Conservation (phyloP, 2,888 invertebrate species). For the Lycocerus yunnanus region DNA sequence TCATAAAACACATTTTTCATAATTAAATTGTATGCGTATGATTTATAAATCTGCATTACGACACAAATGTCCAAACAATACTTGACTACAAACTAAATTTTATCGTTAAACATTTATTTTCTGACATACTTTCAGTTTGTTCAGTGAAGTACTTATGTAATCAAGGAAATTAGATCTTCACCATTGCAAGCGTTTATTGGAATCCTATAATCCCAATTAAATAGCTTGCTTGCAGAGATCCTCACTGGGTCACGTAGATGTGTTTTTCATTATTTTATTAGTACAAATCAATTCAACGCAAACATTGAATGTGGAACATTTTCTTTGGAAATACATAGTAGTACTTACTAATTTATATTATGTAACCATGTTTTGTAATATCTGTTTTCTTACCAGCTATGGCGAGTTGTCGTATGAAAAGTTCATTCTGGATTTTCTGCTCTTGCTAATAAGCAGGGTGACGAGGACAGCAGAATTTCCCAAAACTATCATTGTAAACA, state of each 20-base stretch:
- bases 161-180: constrained; percentile 17
- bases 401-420: constrained; percentile 73
- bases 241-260: constrained; percentile 2
- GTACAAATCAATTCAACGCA: background rate
- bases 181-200: constrained; percentile 6
- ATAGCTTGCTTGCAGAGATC: constrained; percentile 1
- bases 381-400: constrained; percentile 62
- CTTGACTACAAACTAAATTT: background rate
- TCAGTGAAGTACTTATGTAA: constrained; percentile 11
- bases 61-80: background rate
- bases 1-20: background rate
- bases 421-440: constrained; percentile 70
- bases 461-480: constrained; percentile 68
- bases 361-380: background rate
- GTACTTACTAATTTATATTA: background rate
- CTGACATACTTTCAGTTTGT: background rate
- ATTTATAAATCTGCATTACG: background rate
- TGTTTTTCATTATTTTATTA: background rate
- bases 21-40: background rate
- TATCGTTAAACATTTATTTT: background rate
- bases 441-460: constrained; percentile 64
- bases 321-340: too few relatives aligned
- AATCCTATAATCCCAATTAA: constrained; percentile 12
- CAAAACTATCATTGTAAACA: constrained; percentile 66
- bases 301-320: background rate